Conservation (phyloP, 2,797 vertebrate genomes). For the Margarornis squamiger region DNA sequence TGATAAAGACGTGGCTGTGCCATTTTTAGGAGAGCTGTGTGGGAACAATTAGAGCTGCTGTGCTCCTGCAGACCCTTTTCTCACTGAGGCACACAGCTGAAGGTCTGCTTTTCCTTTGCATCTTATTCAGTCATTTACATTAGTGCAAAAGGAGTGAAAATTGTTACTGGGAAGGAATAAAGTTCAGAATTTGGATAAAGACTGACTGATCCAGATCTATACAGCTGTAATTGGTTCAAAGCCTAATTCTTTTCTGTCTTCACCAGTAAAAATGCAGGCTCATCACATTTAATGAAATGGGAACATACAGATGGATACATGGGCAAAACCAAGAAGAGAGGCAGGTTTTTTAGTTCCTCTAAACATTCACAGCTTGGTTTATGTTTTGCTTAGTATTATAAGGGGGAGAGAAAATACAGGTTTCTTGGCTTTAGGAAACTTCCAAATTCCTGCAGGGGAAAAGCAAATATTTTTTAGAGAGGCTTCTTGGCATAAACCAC, state of each 20-base stretch:
- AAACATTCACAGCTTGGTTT: background rate
- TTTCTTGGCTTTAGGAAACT: background rate
- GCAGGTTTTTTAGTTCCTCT: accelerated
- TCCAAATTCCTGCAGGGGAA: background rate
- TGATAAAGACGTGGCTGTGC: background rate
- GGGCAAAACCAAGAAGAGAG: background rate
- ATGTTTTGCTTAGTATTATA: background rate
- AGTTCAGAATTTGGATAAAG: background rate
- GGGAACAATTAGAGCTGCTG: background rate
- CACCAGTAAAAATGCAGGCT: background rate
- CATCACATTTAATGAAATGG: background rate
- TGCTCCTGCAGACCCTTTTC: background rate
- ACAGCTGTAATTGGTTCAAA: background rate
- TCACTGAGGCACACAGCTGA: background rate
- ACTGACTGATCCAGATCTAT: background rate
- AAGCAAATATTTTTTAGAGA: background rate
- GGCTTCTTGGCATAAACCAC: background rate
- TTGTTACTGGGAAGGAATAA: background rate
- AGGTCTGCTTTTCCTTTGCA: background rate
- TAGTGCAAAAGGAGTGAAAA: background rate
- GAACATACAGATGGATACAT: background rate
- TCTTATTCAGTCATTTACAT: background rate
- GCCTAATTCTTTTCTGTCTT: background rate
- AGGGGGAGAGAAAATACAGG: background rate
- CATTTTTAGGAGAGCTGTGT: background rate